A percentile compares a stretch with the other conserved stretches of the same genome.
Evolutionary conservation across 2,113 vertebrate genomes (phyloP).

Genomic region (Bubo scandiacus): DNA sequence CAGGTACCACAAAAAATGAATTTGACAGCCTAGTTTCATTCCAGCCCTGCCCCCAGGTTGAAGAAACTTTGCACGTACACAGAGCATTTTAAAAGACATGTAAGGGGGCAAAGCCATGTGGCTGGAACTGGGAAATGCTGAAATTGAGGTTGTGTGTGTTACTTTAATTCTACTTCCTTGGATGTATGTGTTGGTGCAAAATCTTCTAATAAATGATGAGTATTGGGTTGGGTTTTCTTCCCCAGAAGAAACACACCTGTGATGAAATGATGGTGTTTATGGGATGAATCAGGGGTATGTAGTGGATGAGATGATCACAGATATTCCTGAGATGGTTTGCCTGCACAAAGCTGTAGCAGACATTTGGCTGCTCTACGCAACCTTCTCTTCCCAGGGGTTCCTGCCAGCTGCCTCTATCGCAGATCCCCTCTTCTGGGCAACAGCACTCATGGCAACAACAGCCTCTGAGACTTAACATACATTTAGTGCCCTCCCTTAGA

Average conservation of each 20-base stretch:
- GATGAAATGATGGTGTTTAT: neutral
- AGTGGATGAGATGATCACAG: neutral
- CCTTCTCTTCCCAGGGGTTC: neutral
- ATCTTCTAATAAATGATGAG: neutral
- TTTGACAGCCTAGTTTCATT: neutral
- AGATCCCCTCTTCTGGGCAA: neutral
- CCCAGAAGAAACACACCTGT: neutral
- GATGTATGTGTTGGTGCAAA: neutral
- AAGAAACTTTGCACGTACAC: neutral
- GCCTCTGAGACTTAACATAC: neutral
- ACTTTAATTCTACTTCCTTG: neutral
- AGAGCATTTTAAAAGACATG: neutral
- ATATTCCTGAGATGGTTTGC: neutral
- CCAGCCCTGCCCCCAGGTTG: neutral
- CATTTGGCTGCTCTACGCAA: neutral
- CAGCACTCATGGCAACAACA: neutral
- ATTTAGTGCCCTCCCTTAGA: neutral
- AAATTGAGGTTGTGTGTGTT: neutral
- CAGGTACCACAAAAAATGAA: neutral
- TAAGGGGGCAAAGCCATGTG: neutral
- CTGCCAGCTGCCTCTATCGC: neutral
- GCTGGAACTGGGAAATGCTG: neutral
- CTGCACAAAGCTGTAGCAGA: neutral
- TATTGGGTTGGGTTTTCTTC: neutral
- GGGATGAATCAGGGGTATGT: neutral